These are phyloP conservation scores for Archips crataeganus DNA, from an alignment of 2,888 invertebrate species.

Conservation along the genomic window DNA sequence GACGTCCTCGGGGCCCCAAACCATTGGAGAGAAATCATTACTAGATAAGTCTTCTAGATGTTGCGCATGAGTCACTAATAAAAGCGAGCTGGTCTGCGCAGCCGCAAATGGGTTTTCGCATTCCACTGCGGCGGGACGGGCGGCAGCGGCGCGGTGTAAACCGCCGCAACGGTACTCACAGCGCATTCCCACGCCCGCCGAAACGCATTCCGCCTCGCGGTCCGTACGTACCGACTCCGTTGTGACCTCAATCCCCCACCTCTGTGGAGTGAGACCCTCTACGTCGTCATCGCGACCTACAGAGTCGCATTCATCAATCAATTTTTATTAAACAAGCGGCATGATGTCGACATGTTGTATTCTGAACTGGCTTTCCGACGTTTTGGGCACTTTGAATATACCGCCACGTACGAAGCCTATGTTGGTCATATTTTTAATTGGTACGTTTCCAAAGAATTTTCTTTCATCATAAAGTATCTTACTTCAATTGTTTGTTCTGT, in stretches of 20 bases:
- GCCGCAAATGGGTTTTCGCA: constrained; percentile 81
- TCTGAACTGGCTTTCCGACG: constrained; percentile 27
- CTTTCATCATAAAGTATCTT: not conserved
- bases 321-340: constrained; percentile 55
- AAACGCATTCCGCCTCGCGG: constrained; percentile 74
- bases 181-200: constrained; percentile 77
- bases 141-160: constrained; percentile 58
- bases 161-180: constrained; percentile 81
- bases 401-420: constrained; percentile 42
- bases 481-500: not conserved
- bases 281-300: constrained; percentile 55
- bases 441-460: not conserved
- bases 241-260: constrained; percentile 70
- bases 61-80: constrained; percentile 74
- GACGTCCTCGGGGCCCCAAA: not conserved
- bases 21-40: not conserved
- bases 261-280: constrained; percentile 47
- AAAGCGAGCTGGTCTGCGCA: constrained; percentile 63
- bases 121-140: constrained; percentile 67
- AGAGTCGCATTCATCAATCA: constrained; percentile 57
- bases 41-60: constrained; percentile 54
- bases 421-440: not conserved
- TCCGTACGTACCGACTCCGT: constrained; percentile 54
- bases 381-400: constrained; percentile 46
- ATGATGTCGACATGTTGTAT: constrained; percentile 45